Base-by-base conservation (phyloP, 2,113 vertebrate species). In the Craseonycteris thonglongyai region DNA sequence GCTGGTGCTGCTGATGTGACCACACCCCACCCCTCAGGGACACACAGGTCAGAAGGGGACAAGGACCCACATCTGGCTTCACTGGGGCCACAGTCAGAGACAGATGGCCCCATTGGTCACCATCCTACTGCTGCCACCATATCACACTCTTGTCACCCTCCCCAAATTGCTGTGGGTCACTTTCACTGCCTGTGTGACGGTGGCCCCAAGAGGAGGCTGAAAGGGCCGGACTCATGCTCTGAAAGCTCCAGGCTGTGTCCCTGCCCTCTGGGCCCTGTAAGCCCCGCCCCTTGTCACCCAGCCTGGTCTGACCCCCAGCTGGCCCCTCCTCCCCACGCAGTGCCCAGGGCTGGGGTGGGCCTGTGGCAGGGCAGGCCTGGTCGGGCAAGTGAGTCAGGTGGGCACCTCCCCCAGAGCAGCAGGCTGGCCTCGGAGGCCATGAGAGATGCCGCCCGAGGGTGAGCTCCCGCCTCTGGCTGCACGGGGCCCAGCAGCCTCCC, bases 121-220 rank as follows among this genome's bases (percentile, higher is more conserved):
- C 72, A 1, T 5, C 71, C 9, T 26, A 4, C 1, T 2, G 7
- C 68, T 0, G 7, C 16, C 38, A 47, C 54, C 68, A 35, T 38
- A 13, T 40, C 21, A n/a, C 22, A 6, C 12, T 0, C 1, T 1
- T 9, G 10, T 15, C 66, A 1, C 24, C 54, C 0, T 1, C 16
- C 22, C 24, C 58, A 35, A 7, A 15, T 0, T 0, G 1, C 51
- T 8, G 1, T 1, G 14, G 15, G n/a, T 6, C 59, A 68, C 65
- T 7, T 26, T 22, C 30, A 0, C 9, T 3, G 1, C n/a, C 26
- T 10, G 30, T 11, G 26, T 21, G 47, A 28, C 1, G 1, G 38
- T 19, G 7, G 33, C 54, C 21, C 0, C 3, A 24, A 0, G 12
- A 5, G 30, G 5, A 3, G 19, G 80, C 15, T 4, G 30, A 6